Percentiles rank a stretch among this genome's conserved stretches.
Evolutionary conservation across 2,113 vertebrate genomes (phyloP).

Genomic region (Gymnobelideus leadbeateri): DNA sequence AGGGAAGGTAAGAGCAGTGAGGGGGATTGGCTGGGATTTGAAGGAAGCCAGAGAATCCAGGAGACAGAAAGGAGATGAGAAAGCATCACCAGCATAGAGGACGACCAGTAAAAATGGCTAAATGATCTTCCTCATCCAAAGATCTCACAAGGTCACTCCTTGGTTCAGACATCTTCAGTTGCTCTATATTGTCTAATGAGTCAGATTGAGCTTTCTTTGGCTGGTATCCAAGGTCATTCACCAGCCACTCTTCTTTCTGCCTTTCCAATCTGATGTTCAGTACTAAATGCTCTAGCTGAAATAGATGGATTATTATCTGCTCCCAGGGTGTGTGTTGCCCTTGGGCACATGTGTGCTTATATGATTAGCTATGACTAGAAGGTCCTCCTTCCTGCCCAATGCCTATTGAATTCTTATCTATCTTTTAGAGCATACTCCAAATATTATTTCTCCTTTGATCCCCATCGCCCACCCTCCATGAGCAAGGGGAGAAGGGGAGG

Average conservation of each 20-base stretch:
- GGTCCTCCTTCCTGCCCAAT: background rate
- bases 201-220: background rate
- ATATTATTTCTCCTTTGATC: background rate
- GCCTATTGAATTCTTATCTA: background rate
- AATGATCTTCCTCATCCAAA: background rate
- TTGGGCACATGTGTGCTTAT: background rate
- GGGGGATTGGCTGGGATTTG: background rate
- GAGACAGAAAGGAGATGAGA: background rate
- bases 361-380: background rate
- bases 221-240: background rate
- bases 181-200: background rate
- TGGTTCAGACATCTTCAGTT: background rate
- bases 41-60: background rate
- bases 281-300: background rate
- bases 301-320: background rate
- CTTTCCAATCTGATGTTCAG: background rate
- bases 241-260: background rate
- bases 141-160: background rate
- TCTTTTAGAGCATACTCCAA: background rate
- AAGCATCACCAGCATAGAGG: background rate
- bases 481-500: background rate
- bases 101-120: background rate
- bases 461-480: conserved; percentile 4
- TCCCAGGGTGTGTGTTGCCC: background rate
- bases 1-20: background rate